Percentiles rank a stretch among this genome's conserved stretches.
Conservation (phyloP, 2,888 invertebrate genomes). For the Malacosoma neustria region DNA sequence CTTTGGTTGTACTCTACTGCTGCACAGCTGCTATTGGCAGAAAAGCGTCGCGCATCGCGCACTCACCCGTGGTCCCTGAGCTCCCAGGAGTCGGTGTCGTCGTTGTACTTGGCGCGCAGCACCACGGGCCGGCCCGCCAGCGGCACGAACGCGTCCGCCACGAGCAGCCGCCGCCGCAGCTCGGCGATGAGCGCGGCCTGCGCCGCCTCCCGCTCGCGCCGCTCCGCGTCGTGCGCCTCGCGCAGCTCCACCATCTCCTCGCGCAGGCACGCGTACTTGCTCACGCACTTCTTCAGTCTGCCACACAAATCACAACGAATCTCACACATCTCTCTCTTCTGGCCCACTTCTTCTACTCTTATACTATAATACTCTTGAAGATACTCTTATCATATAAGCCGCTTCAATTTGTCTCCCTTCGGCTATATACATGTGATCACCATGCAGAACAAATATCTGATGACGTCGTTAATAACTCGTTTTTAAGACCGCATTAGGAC, state of each 20-base stretch:
- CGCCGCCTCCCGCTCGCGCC: slow-evolving; percentile 90
- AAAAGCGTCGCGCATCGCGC: neutral
- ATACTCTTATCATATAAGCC: too few species aligned
- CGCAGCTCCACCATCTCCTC: slow-evolving; percentile 67
- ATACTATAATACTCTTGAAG: too few species aligned
- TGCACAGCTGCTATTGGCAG: too few species aligned
- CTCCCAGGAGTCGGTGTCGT: slow-evolving; percentile 50
- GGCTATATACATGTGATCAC: too few species aligned
- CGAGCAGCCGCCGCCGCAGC: slow-evolving; percentile 88
- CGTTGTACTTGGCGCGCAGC: slow-evolving; percentile 76
- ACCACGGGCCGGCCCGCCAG: slow-evolving; percentile 50
- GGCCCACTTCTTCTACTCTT: too few species aligned
- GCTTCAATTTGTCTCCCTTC: too few species aligned
- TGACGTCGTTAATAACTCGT: too few species aligned
- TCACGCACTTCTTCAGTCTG: slow-evolving; percentile 92
- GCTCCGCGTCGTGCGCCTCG: slow-evolving; percentile 92
- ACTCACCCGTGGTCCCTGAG: slow-evolving; percentile 28
- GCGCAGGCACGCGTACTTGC: slow-evolving; percentile 80
- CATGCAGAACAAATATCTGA: too few species aligned
- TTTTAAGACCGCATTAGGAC: too few species aligned
- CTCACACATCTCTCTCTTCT: too few species aligned
- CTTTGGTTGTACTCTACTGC: too few species aligned
- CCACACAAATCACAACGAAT: neutral
- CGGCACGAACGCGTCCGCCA: slow-evolving; percentile 94
- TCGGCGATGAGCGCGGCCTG: slow-evolving; percentile 91